Evolutionary conservation across 35 echinoderm and acorn worm species (phyloP).

Genomic region (Strongylocentrotus purpuratus): DNA sequence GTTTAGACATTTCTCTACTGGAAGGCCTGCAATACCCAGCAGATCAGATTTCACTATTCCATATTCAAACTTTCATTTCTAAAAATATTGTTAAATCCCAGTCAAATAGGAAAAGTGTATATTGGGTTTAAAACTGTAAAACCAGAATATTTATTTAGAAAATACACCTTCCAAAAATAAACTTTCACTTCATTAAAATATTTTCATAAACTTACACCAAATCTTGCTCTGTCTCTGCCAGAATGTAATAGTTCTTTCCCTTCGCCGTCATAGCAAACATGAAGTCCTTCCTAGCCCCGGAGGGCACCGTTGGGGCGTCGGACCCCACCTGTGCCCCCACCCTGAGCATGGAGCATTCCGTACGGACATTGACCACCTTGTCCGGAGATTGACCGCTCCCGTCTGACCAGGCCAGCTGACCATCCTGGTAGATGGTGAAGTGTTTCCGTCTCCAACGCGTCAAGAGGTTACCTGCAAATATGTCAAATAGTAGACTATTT

Average conservation of each 20-base stretch:
- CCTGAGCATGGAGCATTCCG: slow-evolving; percentile 66
- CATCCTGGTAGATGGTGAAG: slow-evolving; percentile 69
- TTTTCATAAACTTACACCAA: background rate
- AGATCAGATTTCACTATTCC: background rate
- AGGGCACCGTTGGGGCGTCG: slow-evolving; percentile 54
- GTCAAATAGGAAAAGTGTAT: too few species aligned
- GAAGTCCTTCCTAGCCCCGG: slow-evolving; percentile 34
- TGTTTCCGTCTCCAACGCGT: slow-evolving; percentile 68
- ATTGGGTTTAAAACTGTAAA: too few species aligned
- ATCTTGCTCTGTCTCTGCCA: slow-evolving; percentile 57
- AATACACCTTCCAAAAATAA: too few species aligned
- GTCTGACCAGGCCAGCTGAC: slow-evolving; percentile 53
- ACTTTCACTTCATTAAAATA: background rate
- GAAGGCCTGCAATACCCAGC: background rate
- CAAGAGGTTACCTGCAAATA: slow-evolving; percentile 51
- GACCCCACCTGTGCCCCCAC: slow-evolving; percentile 60
- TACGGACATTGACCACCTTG: slow-evolving; percentile 54
- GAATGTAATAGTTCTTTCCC: slow-evolving; percentile 68
- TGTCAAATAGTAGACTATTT: background rate
- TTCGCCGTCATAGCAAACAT: slow-evolving; percentile 67
- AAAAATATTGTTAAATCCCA: too few species aligned
- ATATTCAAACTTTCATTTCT: too few species aligned
- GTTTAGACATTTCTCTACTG: background rate
- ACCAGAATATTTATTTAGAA: too few species aligned
- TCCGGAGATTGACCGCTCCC: background rate